Conservation (phyloP, 1,140 invertebrate species). For the Hylyphantes graminicola region DNA sequence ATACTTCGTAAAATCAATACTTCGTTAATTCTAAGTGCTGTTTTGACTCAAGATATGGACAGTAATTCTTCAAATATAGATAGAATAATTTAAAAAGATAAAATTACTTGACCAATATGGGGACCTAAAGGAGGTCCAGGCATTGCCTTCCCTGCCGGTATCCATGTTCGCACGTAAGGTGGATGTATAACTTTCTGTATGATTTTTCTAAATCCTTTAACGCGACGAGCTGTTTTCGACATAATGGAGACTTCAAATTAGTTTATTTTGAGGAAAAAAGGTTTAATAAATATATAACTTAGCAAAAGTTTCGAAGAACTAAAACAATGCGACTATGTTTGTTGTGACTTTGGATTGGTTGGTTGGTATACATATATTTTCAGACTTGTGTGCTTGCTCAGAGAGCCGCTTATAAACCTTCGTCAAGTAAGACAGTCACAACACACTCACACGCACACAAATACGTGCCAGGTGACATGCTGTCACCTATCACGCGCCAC, state of each 20-base stretch:
- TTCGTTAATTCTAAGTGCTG: too few species aligned
- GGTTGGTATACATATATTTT: too few species aligned
- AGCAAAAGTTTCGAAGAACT: neutral
- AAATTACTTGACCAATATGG: slow-evolving; percentile 62
- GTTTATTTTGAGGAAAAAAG: neutral
- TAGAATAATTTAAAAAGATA: neutral
- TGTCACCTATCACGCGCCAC: too few species aligned
- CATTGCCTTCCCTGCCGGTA: slow-evolving; percentile 63
- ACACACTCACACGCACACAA: too few species aligned
- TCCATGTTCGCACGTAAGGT: slow-evolving; percentile 61
- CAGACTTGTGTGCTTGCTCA: too few species aligned
- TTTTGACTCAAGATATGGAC: too few species aligned
- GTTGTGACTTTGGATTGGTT: too few species aligned
- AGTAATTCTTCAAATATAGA: neutral
- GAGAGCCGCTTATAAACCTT: too few species aligned
- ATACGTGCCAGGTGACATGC: too few species aligned
- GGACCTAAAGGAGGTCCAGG: slow-evolving; percentile 64
- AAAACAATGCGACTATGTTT: neutral
- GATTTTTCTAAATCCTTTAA: slow-evolving; percentile 60
- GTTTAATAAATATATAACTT: neutral
- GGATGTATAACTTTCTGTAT: slow-evolving; percentile 63
- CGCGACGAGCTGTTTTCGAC: slow-evolving; percentile 31
- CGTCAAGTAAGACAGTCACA: too few species aligned
- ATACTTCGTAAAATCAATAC: slow-evolving; percentile 7
- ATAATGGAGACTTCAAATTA: slow-evolving; percentile 6